Conservation (phyloP, 2,113 vertebrate genomes). For the Etia nguti region DNA sequence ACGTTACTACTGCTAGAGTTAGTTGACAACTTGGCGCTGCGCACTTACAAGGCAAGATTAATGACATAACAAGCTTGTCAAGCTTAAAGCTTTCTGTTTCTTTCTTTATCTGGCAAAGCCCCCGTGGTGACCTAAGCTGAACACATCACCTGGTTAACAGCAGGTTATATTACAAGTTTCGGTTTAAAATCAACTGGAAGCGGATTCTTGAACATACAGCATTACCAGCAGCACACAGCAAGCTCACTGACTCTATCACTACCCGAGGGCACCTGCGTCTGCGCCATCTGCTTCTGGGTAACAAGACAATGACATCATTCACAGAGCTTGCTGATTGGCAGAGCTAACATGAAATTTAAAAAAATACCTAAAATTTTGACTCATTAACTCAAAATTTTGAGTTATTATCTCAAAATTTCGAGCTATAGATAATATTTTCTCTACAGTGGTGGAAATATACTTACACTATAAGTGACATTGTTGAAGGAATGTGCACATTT, state of each 20-base stretch:
- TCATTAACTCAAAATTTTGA: not conserved
- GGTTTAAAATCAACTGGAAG: not conserved
- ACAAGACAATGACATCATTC: not conserved
- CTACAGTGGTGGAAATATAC: not conserved
- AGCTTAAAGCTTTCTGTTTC: not conserved
- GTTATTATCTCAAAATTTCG: not conserved
- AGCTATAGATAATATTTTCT: not conserved
- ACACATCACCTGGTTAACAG: not conserved
- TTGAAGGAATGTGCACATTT: too few species aligned
- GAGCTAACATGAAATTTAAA: not conserved
- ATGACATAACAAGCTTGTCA: not conserved
- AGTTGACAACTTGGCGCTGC: not conserved
- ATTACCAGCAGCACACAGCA: not conserved
- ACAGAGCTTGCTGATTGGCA: not conserved
- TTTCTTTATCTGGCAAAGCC: not conserved
- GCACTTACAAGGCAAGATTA: not conserved
- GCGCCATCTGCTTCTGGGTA: not conserved
- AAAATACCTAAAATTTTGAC: rapidly evolving
- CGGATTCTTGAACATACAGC: not conserved
- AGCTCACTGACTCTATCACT: too few species aligned
- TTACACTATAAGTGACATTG: rapidly evolving
- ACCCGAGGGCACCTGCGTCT: not conserved
- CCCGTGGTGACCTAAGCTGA: not conserved
- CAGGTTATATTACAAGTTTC: not conserved
- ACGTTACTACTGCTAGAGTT: not conserved